Percentiles rank a stretch among this genome's conserved stretches.
Evolutionary conservation across 1,140 invertebrate species (phyloP).

Genomic region (Drosophila subpulchrella): DNA sequence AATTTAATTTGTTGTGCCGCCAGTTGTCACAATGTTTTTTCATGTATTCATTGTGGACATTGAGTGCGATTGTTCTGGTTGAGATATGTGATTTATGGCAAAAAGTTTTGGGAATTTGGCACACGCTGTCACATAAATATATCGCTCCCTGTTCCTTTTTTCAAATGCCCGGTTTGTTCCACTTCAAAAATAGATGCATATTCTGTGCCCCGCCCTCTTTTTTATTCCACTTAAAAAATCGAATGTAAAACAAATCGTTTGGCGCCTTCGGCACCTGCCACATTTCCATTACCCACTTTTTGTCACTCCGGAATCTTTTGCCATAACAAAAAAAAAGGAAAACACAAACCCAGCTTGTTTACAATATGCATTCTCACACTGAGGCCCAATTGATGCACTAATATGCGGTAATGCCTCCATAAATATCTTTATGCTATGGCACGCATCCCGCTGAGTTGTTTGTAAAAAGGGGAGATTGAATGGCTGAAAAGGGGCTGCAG

Average conservation of each 20-base stretch:
- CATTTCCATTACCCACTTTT: conserved; percentile 38
- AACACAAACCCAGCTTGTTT: conserved; percentile 35
- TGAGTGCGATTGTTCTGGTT: not conserved
- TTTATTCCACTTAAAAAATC: conserved; percentile 14
- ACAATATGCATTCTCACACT: conserved; percentile 44
- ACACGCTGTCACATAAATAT: conserved; percentile 60
- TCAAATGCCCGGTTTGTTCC: conserved; percentile 55
- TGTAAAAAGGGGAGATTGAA: conserved; percentile 3
- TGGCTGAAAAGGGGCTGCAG: conserved; percentile 8
- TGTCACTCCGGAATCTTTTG: conserved; percentile 7
- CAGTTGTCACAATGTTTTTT: conserved; percentile 29
- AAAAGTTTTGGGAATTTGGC: conserved; percentile 37
- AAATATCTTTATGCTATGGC: conserved; percentile 56
- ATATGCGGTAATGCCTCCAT: conserved; percentile 54
- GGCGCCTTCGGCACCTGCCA: conserved; percentile 51
- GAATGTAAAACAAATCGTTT: conserved; percentile 43
- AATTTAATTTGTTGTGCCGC: conserved; percentile 40
- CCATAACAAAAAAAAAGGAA: not conserved
- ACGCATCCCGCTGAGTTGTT: conserved; percentile 27
- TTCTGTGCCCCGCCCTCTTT: not conserved
- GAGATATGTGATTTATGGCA: conserved; percentile 9
- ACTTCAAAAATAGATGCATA: conserved; percentile 38
- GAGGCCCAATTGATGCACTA: conserved; percentile 41
- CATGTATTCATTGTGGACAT: conserved; percentile 1
- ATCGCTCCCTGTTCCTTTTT: conserved; percentile 49